A percentile compares a stretch with the other conserved stretches of the same genome.
Conservation (phyloP, 2,113 vertebrate species). For the Micronisus gabar region DNA sequence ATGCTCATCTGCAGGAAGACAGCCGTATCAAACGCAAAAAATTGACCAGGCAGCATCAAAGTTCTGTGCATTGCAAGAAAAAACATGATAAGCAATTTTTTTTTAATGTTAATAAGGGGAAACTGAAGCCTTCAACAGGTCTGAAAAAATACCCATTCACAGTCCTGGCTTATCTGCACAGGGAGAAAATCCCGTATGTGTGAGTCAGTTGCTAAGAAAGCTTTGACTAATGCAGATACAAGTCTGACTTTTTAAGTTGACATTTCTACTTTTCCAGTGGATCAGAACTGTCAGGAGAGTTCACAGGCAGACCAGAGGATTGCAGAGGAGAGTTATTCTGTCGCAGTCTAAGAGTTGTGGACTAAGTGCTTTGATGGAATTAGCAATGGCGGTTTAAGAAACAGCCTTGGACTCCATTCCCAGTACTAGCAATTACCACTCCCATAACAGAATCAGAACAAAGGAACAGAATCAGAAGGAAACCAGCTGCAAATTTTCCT, state of each 20-base stretch:
- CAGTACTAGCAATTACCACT: slow-evolving; percentile 24
- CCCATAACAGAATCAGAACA: slow-evolving; percentile 10
- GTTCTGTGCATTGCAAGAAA: neutral
- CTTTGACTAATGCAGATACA: slow-evolving; percentile 43
- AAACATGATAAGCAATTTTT: neutral
- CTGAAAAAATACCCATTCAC: neutral
- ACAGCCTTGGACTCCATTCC: neutral
- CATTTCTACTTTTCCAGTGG: slow-evolving; percentile 39
- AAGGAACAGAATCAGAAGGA: slow-evolving; percentile 23
- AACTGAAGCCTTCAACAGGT: neutral
- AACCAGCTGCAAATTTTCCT: neutral
- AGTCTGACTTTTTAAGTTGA: slow-evolving; percentile 45
- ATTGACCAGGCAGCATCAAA: neutral
- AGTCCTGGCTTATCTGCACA: neutral
- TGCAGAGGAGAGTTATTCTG: neutral
- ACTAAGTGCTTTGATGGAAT: slow-evolving; percentile 8
- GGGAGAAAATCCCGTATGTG: neutral
- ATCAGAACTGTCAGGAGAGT: slow-evolving; percentile 43
- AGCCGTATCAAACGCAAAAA: neutral
- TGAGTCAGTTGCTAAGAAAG: slow-evolving; percentile 29
- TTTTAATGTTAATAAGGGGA: neutral
- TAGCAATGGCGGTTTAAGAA: slow-evolving; percentile 30
- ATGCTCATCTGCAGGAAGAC: neutral
- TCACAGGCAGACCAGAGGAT: slow-evolving; percentile 12
- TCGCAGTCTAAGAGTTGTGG: neutral